Evolutionary conservation across 2,113 vertebrate species (phyloP).

Genomic region (Ptilorrhoa leucosticta): DNA sequence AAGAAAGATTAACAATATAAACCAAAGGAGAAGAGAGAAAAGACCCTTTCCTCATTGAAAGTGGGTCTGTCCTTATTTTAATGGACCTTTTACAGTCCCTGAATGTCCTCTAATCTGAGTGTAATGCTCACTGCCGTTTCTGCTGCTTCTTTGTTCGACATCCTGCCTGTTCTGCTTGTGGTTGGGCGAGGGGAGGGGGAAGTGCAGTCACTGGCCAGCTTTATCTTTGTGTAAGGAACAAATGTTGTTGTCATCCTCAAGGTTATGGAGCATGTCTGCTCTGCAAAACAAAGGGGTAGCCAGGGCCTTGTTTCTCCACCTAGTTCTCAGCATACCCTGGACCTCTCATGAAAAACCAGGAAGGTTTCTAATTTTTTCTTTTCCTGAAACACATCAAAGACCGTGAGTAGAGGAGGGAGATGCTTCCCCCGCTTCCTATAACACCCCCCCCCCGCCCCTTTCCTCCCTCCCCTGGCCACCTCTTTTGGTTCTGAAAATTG

Average conservation of each 20-base stretch:
- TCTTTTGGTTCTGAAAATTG: constrained; percentile 53
- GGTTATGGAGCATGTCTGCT: constrained; percentile 52
- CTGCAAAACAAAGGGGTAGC: constrained; percentile 29
- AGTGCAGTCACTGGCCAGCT: constrained; percentile 34
- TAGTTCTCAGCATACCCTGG: constrained; percentile 27
- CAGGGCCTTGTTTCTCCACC: constrained; percentile 27
- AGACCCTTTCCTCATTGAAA: constrained; percentile 64
- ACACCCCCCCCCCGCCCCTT: rapidly evolving
- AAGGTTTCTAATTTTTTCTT: constrained; percentile 39
- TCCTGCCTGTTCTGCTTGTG: constrained; percentile 60
- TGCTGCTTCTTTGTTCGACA: constrained; percentile 62
- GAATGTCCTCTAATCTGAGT: constrained; percentile 73
- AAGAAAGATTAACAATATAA: constrained; percentile 78
- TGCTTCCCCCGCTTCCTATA: not conserved
- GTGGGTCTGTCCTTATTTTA: constrained; percentile 74
- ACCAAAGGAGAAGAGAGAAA: constrained; percentile 40
- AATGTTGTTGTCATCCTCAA: constrained; percentile 67
- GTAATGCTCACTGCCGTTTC: constrained; percentile 66
- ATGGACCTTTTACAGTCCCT: constrained; percentile 69
- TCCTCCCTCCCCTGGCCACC: not conserved
- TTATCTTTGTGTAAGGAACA: constrained; percentile 69
- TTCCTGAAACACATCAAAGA: constrained; percentile 59
- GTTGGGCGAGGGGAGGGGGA: constrained; percentile 26
- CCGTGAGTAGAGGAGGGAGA: constrained; percentile 35
- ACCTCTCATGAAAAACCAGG: constrained; percentile 29